A percentile compares a stretch with the other conserved stretches of the same genome.
Evolutionary conservation across 2,797 vertebrate genomes (phyloP).

Genomic region (Amblyopsis hoosieri): DNA sequence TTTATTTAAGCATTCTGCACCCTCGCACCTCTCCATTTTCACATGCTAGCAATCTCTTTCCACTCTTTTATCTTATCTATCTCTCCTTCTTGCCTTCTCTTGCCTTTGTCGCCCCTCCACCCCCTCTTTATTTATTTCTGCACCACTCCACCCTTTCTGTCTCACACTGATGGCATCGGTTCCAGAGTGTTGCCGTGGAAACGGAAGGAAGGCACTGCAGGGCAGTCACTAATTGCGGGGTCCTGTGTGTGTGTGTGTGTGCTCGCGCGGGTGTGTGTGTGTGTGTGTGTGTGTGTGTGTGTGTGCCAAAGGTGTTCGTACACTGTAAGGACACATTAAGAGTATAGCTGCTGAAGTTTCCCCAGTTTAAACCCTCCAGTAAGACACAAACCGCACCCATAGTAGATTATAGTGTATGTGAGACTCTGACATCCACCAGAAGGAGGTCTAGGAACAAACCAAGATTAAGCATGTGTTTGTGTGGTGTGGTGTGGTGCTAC

Average conservation of each 20-base stretch:
- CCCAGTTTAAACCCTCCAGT: too few relatives aligned
- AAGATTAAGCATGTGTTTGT: too few relatives aligned
- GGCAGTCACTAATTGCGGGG: slow-evolving; percentile 58
- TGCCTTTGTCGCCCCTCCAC: neutral
- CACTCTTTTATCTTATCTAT: slow-evolving; percentile 3
- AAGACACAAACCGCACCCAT: too few relatives aligned
- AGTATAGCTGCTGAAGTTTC: neutral
- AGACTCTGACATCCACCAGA: too few relatives aligned
- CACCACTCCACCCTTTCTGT: slow-evolving; percentile 43
- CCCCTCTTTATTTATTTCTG: neutral
- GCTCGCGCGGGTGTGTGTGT: slow-evolving; percentile 10
- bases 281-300: slow-evolving; percentile 9
- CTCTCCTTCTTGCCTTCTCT: slow-evolving; percentile 24
- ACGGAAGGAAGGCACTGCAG: slow-evolving; percentile 46
- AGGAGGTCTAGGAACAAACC: too few relatives aligned
- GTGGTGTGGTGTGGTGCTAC: too few relatives aligned
- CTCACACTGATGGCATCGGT: slow-evolving; percentile 64
- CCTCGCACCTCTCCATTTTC: slow-evolving; percentile 25
- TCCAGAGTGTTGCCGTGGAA: slow-evolving; percentile 67
- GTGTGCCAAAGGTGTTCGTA: slow-evolving; percentile 19
- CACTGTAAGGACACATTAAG: neutral
- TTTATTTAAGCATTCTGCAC: too few relatives aligned
- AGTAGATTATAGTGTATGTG: too few relatives aligned
- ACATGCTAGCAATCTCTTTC: slow-evolving; percentile 8
- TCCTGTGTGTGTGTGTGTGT: slow-evolving; percentile 29